Evolutionary conservation across 1,140 invertebrate species (phyloP).

Genomic region (Papilio polytes): DNA sequence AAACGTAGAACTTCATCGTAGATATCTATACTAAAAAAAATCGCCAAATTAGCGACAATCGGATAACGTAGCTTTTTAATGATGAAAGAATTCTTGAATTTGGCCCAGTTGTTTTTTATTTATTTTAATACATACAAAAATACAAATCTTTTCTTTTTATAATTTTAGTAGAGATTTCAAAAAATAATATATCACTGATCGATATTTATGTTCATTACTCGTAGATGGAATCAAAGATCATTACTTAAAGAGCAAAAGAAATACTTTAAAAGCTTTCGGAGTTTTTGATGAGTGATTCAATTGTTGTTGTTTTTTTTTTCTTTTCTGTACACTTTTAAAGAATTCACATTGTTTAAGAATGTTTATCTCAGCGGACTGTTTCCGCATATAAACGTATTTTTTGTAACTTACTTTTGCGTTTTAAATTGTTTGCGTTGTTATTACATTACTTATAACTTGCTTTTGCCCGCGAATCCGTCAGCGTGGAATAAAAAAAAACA

Average conservation of each 20-base stretch:
- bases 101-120: too few species aligned
- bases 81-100: too few species aligned
- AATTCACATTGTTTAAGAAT: constrained; percentile 12
- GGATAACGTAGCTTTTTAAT: too few species aligned
- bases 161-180: too few species aligned
- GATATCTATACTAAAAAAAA: too few species aligned
- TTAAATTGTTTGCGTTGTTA: background rate
- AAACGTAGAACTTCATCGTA: background rate
- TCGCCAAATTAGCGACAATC: too few species aligned
- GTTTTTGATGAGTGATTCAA: constrained; percentile 8
- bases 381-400: background rate
- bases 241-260: background rate
- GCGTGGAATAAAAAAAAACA: too few species aligned
- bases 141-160: too few species aligned
- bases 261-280: constrained; percentile 16
- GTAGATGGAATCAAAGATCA: background rate
- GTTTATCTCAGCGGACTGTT: background rate
- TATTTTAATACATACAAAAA: too few species aligned
- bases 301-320: constrained; percentile 24
- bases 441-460: too few species aligned
- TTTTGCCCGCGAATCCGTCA: too few species aligned
- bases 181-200: background rate
- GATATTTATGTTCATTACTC: background rate
- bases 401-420: background rate
- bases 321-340: constrained; percentile 8